Evolutionary conservation across 2,113 vertebrate species (phyloP).

Genomic region (Actinemys pallida): DNA sequence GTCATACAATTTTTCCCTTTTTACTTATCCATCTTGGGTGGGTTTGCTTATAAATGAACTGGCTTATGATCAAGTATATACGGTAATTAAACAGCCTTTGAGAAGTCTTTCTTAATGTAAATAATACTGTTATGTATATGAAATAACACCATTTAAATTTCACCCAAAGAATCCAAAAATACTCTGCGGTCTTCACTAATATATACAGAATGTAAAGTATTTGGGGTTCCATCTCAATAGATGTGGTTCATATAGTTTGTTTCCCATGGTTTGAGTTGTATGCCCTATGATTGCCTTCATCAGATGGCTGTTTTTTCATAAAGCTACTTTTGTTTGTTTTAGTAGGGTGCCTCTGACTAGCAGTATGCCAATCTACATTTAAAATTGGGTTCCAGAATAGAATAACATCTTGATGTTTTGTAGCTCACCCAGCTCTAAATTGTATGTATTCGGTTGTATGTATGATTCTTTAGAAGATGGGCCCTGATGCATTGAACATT

Average conservation of each 20-base stretch:
- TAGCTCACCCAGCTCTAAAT: neutral
- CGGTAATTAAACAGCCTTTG: conserved; percentile 37
- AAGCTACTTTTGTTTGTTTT: conserved; percentile 4
- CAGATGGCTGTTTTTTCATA: neutral
- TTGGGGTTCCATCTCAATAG: conserved; percentile 8
- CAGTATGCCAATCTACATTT: neutral
- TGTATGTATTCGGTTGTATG: neutral
- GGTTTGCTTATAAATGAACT: too few relatives aligned
- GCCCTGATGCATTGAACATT: neutral
- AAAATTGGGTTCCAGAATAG: neutral
- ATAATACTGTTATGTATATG: neutral
- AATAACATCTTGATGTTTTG: neutral
- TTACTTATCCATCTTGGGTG: too few relatives aligned
- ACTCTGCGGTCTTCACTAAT: neutral
- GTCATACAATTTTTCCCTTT: too few relatives aligned
- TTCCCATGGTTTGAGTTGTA: conserved; percentile 23
- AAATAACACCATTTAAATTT: conserved; percentile 1
- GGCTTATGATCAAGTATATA: too few relatives aligned
- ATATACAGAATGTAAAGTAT: neutral
- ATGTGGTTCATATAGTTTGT: neutral
- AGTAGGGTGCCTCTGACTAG: neutral
- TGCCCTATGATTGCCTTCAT: conserved; percentile 1
- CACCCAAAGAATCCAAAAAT: neutral
- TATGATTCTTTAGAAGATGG: neutral
- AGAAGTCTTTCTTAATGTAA: neutral